Base-by-base conservation (phyloP, 1,140 invertebrate species). In the Diachasmimorpha longicaudata region DNA sequence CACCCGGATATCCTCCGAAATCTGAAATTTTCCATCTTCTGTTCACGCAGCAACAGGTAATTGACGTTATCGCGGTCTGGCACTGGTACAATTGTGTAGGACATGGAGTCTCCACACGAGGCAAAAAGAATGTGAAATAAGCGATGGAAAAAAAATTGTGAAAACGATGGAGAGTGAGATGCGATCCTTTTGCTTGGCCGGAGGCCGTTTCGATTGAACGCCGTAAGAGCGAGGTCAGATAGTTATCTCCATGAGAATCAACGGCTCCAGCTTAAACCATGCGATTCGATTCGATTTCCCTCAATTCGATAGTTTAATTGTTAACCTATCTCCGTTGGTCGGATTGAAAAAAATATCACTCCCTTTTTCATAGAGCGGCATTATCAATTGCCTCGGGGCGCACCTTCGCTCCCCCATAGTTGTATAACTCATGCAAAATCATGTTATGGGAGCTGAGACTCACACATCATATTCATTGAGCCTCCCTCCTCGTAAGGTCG, bases 361-460 rank as follows among this genome's bases (percentile, higher is more conserved):
- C 31, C 58, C 21, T 66, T 31, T 10, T 13, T 58, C 23, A 31
- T 23, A 23, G 9, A n/a, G 14, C 8, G 4, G 31, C 19, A 19
- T 68, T 68, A 44, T 21, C 63, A 46, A 71, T 31, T 46, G 44
- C 39, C 58, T 52, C 44, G 5, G 16, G 11, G 23, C 9, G 14
- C 19, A 77, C 25, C 25, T 31, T 52, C 31, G 31, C 31, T 14
- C 5, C 42, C 23, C 31, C 23, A 14, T 39, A 25, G 36, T 23
- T 46, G 25, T 69, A 72, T 81, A 82, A 77, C 79, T 83, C 82
- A 77, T 58, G 70, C 63, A 68, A 83, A 84, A 85, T 83, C 80
- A 76, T 79, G 79, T 81, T 82, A 81, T 58, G 58, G 76, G 72
- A 66, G 77, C 52, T 72, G 44, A 16, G 72, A 44, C 76, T 84